Evolutionary conservation across 2,888 invertebrate genomes (phyloP).

Genomic region (Augiades crinisus): DNA sequence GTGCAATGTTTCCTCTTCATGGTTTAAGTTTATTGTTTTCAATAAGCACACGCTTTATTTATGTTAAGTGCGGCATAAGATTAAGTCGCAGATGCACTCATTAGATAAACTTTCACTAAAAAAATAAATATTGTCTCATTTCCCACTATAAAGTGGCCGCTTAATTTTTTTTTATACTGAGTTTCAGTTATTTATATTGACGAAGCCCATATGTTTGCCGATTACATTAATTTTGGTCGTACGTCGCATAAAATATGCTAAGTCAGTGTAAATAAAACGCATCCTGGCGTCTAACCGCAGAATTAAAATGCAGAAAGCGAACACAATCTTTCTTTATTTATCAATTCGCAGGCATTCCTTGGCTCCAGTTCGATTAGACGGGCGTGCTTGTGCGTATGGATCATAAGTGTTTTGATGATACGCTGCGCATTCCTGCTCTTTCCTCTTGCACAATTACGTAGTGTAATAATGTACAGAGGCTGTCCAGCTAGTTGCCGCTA

Average conservation of each 20-base stretch:
- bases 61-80: background rate
- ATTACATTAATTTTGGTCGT: slow-evolving; percentile 3
- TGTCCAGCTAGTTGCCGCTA: slow-evolving; percentile 48
- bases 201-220: no score
- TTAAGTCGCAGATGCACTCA: no score
- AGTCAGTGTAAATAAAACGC: slow-evolving; percentile 11
- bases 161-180: no score
- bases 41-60: background rate
- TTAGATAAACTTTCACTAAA: no score
- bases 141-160: no score
- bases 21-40: background rate
- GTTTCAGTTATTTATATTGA: no score
- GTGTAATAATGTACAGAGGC: slow-evolving; percentile 36
- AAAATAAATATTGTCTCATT: no score
- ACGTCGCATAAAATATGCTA: slow-evolving; percentile 4
- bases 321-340: slow-evolving; percentile 22
- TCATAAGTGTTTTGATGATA: slow-evolving; percentile 28
- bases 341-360: slow-evolving; percentile 26
- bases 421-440: slow-evolving; percentile 15
- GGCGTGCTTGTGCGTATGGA: slow-evolving; percentile 27
- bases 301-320: slow-evolving; percentile 21
- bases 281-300: slow-evolving; percentile 21
- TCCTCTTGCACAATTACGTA: slow-evolving; percentile 16
- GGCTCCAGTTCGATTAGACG: slow-evolving; percentile 23
- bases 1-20: background rate